Evolutionary conservation across 1,140 invertebrate species (phyloP), one percentile per base, ranked within the genome.

Genomic region (Drosophila erecta): DNA sequence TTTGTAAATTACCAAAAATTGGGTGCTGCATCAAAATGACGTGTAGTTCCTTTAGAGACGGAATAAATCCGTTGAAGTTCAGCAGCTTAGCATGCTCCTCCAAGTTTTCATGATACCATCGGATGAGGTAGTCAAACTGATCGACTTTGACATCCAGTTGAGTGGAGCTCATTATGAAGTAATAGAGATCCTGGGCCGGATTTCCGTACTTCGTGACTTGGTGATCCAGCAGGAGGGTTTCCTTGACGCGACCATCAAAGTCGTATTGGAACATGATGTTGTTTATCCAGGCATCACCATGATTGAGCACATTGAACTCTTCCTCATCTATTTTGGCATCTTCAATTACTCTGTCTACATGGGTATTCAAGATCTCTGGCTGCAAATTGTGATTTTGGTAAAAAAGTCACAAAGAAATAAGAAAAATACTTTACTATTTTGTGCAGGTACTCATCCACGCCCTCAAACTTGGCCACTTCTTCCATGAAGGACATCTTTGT

Each of bases 191-290:
- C 20, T 79, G 71, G 5, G 76, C 75, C 2, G 71, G 76, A 50
- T 46, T 71, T 49, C 80, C 81, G 20, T 84, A 84, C 54, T 76
- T 76, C 0, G 64, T 7, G 5, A 62, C 17, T 35, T 79, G 75
- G 22, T 75, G 76, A 24, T 91, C 80, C 17, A 94, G 92, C 60
- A 94, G 93, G 79, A 94, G 93, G 7, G 94, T 93, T 15, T 93
- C 92, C 38, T 93, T 79, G 0, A 94, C 91, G 65, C 93, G 92
- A 0, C 90, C 92, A 3, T 92, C 51, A 0, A 92, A 64, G 55
- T 94, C 87, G 67, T 95, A 94, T 37, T 93, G 92, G 84, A 95
- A 95, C 64, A 95, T 80, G 76, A 95, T 94, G 71, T 95, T 95
- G 74, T 95, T 95, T 0, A 93, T 81, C 94, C 95, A 95, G 7